A percentile compares a stretch with the other conserved stretches of the same genome.
Evolutionary conservation across 2,113 vertebrate species (phyloP).

Genomic region (Papio anubis): DNA sequence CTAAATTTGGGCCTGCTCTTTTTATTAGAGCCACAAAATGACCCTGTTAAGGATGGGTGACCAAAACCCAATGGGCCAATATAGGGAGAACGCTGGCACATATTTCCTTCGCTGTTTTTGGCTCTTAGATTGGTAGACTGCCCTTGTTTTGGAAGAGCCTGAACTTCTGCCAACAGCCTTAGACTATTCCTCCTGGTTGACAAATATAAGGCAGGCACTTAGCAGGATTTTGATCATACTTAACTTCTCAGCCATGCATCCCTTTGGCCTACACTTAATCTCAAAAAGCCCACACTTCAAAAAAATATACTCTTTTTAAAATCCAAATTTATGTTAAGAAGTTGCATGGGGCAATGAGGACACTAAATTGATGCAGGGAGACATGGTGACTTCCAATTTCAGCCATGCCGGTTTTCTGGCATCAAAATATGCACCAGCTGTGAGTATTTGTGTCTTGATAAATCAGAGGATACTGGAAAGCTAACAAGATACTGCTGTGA

Average conservation of each 20-base stretch:
- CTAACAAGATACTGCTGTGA: slow-evolving; percentile 81
- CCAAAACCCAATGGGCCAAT: slow-evolving; percentile 45
- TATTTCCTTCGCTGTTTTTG: slow-evolving; percentile 70
- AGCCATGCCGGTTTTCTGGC: slow-evolving; percentile 82
- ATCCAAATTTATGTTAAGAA: slow-evolving; percentile 76
- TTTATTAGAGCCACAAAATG: neutral
- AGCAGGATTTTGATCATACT: slow-evolving; percentile 78
- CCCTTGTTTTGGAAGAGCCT: slow-evolving; percentile 72
- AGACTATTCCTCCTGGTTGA: slow-evolving; percentile 75
- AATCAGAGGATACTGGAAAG: slow-evolving; percentile 81
- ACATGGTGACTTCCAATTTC: slow-evolving; percentile 80
- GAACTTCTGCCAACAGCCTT: slow-evolving; percentile 78
- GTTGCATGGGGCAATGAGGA: slow-evolving; percentile 72
- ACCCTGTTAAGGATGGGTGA: neutral
- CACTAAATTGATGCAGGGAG: slow-evolving; percentile 67
- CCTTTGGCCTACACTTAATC: slow-evolving; percentile 68
- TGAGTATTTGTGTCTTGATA: slow-evolving; percentile 83
- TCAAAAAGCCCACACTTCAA: slow-evolving; percentile 47
- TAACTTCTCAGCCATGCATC: slow-evolving; percentile 73
- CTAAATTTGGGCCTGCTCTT: neutral
- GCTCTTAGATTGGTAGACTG: slow-evolving; percentile 61
- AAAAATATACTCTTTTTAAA: slow-evolving; percentile 73
- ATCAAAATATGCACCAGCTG: slow-evolving; percentile 84
- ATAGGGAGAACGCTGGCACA: slow-evolving; percentile 65
- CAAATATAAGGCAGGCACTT: slow-evolving; percentile 78